Evolutionary conservation across 2,888 invertebrate species (phyloP).

Genomic region (Hesperia comma): DNA sequence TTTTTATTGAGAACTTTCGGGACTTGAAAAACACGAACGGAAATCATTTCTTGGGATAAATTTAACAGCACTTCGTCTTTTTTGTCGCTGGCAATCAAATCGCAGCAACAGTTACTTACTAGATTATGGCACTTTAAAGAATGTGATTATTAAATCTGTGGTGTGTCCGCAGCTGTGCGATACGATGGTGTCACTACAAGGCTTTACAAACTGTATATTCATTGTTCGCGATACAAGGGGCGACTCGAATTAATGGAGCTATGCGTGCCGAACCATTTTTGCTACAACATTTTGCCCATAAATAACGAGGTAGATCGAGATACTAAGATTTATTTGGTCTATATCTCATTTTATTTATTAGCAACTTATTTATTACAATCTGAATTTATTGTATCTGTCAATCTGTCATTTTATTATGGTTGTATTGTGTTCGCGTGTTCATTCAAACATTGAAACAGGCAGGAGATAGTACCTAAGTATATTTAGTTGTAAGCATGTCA

Average conservation of each 20-base stretch:
- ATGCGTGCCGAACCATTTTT: slow-evolving; percentile 31
- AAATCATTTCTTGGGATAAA: no score
- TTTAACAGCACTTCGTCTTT: no score
- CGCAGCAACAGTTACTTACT: no score
- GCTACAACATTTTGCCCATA: slow-evolving; percentile 30
- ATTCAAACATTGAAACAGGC: no score
- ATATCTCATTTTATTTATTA: slow-evolving; percentile 29
- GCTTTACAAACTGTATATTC: slow-evolving; percentile 33
- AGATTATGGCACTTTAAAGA: no score
- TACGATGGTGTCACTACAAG: slow-evolving; percentile 24
- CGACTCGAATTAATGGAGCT: slow-evolving; percentile 35
- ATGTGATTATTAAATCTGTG: no score
- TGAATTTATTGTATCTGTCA: slow-evolving; percentile 15
- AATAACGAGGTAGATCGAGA: slow-evolving; percentile 31
- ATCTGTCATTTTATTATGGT: background rate
- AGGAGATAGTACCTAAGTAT: no score
- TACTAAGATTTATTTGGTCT: slow-evolving; percentile 29
- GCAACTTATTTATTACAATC: slow-evolving; percentile 20
- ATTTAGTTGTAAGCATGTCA: no score
- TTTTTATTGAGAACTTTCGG: no score
- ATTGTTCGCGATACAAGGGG: slow-evolving; percentile 37
- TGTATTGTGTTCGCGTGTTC: background rate
- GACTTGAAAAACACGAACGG: no score
- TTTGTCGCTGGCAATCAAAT: no score
- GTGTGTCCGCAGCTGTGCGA: background rate